Base-by-base conservation (phyloP, 2,888 invertebrate genomes). In the Orchesellides sinensis region DNA sequence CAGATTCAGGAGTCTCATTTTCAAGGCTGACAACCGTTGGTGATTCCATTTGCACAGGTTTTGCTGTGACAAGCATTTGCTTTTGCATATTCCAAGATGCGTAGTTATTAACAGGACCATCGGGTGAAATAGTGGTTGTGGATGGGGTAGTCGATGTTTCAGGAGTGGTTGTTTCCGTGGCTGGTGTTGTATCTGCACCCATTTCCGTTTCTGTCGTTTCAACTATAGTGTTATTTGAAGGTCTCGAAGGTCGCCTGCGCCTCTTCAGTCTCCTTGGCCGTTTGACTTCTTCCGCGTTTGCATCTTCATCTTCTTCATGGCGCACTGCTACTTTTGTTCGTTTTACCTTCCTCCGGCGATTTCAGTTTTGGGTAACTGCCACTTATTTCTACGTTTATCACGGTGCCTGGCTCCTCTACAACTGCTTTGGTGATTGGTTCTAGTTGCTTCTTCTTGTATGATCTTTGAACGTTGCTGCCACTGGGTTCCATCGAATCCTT, bases 301-400 rank as follows among this genome's bases (percentile, higher is more conserved):
- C 1, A 2, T 8, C 40, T 40, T 2, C n/a, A 5, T 1, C 40
- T 40, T 40, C 14, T 40, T 40, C 40, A 40, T 40, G 14, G 1
- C 4, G 10, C 14, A 40, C 40, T 40, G 40, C 8, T n/a, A 5
- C 21, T 52, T 2, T 3, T 52, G n/a, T n/a, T n/a, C n/a, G n/a
- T 19, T 52, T 52, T 52, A 19, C 14, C 52, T 3, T 52, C 10
- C 23, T 52, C 17, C 27, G n/a, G 10, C 29, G 47, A n/a, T 4
- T 19, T 47, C 47, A n/a, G 14, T 17, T 54, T 63, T 1, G 79
- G 79, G 29, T 79, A 79, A 17, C 79, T 79, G 0, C 79, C 79
- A 65, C 79, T 72, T 10, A 79, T 79, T 54, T 79, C 79, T 14
- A 79, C 79, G 21, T 79, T 63, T 6, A 70, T 79, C 0, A 79